Conservation (phyloP, 1,140 invertebrate genomes). For the Wiebesia pumilae region DNA sequence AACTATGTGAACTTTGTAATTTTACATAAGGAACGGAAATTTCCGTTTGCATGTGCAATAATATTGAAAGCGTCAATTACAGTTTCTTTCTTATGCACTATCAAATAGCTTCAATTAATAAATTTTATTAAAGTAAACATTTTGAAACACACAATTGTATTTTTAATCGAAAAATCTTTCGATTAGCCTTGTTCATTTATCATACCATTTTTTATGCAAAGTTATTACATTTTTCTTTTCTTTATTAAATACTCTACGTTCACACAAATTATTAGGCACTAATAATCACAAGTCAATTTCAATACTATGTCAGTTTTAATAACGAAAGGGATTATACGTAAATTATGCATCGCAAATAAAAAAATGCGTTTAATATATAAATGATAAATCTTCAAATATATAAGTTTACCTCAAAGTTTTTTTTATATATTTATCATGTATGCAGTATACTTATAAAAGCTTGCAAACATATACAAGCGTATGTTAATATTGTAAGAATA, state of each 20-base stretch:
- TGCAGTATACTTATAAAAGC: background rate
- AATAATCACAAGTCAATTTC: conserved; percentile 23
- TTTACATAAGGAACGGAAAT: conserved; percentile 14
- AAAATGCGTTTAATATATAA: conserved; percentile 14
- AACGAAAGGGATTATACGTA: conserved; percentile 5
- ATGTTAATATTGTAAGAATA: background rate
- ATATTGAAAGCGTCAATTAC: background rate
- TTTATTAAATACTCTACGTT: background rate
- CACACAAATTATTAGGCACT: conserved; percentile 21
- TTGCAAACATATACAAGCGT: background rate
- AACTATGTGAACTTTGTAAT: conserved; percentile 37
- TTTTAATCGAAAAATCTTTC: background rate
- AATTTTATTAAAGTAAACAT: background rate
- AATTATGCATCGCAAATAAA: conserved; percentile 34
- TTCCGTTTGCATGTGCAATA: background rate
- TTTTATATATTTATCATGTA: background rate
- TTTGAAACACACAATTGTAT: background rate
- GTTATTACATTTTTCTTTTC: background rate
- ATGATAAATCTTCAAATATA: conserved; percentile 8
- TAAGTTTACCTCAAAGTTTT: background rate
- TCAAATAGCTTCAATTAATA: background rate
- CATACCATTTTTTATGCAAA: background rate
- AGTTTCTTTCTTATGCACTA: background rate
- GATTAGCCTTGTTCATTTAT: background rate
- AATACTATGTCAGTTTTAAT: conserved; percentile 27